Evolutionary conservation across 2,797 vertebrate species (phyloP).

Genomic region (Meda fulgida): DNA sequence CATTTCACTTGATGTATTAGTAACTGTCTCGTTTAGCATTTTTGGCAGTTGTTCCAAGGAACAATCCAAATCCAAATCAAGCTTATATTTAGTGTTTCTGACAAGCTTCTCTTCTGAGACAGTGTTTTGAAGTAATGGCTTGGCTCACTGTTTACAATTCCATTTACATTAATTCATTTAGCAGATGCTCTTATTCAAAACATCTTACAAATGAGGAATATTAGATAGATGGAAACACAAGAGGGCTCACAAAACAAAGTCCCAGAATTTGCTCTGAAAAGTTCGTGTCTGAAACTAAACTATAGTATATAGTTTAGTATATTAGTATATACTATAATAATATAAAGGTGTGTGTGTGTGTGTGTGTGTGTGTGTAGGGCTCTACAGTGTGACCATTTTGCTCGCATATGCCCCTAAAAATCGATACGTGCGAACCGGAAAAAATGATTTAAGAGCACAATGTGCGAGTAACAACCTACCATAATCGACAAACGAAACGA

Average conservation of each 20-base stretch:
- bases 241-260: not conserved
- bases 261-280: not conserved
- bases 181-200: conserved; percentile 17
- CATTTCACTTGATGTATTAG: conserved; percentile 16
- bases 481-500: too few relatives aligned
- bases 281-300: too few relatives aligned
- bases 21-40: conserved; percentile 7
- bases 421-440: too few relatives aligned
- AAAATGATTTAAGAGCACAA: too few relatives aligned
- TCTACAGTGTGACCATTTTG: too few relatives aligned
- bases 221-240: not conserved
- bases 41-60: conserved; percentile 18
- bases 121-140: conserved; percentile 4
- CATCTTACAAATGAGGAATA: conserved; percentile 6
- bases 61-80: conserved; percentile 27
- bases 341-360: too few relatives aligned
- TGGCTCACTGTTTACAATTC: conserved; percentile 22
- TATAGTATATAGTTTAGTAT: too few relatives aligned
- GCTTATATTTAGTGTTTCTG: conserved; percentile 20
- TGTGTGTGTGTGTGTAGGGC: too few relatives aligned
- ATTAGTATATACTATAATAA: too few relatives aligned
- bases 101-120: conserved; percentile 15
- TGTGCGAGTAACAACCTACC: too few relatives aligned
- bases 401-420: too few relatives aligned
- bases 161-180: conserved; percentile 23